These are phyloP conservation scores for Okamejei kenojei DNA, from an alignment of 2,797 vertebrate species.

Conservation along the genomic window DNA sequence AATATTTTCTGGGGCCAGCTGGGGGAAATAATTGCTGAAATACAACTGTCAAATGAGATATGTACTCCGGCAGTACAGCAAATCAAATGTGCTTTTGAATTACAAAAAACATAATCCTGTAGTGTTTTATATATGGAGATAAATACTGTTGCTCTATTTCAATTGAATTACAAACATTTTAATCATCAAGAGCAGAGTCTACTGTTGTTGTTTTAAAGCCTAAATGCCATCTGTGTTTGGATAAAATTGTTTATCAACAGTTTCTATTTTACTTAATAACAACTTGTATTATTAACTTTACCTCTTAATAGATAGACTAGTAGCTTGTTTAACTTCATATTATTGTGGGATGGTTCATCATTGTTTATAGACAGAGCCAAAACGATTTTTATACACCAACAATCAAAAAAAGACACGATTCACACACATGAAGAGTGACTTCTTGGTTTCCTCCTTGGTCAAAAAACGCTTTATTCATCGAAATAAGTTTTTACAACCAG, in stretches of 20 bases:
- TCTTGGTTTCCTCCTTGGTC: slow-evolving; percentile 24
- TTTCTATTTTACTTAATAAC: slow-evolving; percentile 10
- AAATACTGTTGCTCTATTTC: slow-evolving; percentile 11
- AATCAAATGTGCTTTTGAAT: slow-evolving; percentile 20
- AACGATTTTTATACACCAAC: background rate
- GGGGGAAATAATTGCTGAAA: background rate
- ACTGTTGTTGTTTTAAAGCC: background rate
- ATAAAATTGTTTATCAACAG: slow-evolving; percentile 16
- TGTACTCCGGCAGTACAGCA: background rate
- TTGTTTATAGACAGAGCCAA: background rate
- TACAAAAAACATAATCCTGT: slow-evolving; percentile 1
- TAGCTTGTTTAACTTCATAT: background rate
- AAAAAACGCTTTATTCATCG: background rate
- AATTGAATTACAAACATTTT: background rate
- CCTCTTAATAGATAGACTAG: background rate
- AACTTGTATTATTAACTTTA: slow-evolving; percentile 23
- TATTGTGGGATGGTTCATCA: background rate
- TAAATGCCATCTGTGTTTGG: slow-evolving; percentile 9
- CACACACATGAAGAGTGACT: slow-evolving; percentile 24
- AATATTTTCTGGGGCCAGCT: background rate
- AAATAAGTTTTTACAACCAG: slow-evolving; percentile 18
- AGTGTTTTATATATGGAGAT: background rate
- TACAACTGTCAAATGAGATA: slow-evolving; percentile 17
- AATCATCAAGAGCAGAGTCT: background rate
- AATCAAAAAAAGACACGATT: background rate